Conservation (phyloP, 2,113 vertebrate species). For the Pica pica region DNA sequence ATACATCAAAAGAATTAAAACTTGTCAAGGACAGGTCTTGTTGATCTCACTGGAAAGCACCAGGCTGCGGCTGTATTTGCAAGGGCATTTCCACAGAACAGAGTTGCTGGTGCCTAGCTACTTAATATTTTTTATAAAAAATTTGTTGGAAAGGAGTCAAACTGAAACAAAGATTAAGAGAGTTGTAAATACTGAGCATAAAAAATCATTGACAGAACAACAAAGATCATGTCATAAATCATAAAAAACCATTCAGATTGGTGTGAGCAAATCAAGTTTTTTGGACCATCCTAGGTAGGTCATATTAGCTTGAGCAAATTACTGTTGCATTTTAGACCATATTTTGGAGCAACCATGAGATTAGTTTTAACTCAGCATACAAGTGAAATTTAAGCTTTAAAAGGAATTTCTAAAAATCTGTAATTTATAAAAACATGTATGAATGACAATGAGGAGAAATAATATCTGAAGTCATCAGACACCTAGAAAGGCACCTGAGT, state of each 20-base stretch:
- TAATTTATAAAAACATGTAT: background rate
- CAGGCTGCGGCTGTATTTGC: background rate
- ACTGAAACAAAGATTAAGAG: background rate
- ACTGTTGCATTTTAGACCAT: background rate
- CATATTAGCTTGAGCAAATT: background rate
- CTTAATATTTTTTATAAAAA: background rate
- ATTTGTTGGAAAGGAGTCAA: background rate
- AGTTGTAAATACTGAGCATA: background rate
- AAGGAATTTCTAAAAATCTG: background rate
- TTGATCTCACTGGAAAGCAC: background rate
- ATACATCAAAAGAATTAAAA: slow-evolving; percentile 13
- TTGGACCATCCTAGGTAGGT: background rate
- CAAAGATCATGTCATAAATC: background rate
- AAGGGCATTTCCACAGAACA: background rate
- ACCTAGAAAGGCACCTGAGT: background rate
- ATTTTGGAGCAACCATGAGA: background rate
- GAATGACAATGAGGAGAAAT: background rate
- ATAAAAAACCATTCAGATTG: background rate
- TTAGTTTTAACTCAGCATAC: background rate
- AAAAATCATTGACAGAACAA: background rate
- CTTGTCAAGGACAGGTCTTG: background rate
- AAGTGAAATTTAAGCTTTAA: background rate
- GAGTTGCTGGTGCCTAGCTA: background rate
- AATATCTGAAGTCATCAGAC: background rate
- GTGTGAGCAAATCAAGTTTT: background rate